Base-by-base conservation (phyloP, 1,140 invertebrate genomes). In the Chrysopa pallens region DNA sequence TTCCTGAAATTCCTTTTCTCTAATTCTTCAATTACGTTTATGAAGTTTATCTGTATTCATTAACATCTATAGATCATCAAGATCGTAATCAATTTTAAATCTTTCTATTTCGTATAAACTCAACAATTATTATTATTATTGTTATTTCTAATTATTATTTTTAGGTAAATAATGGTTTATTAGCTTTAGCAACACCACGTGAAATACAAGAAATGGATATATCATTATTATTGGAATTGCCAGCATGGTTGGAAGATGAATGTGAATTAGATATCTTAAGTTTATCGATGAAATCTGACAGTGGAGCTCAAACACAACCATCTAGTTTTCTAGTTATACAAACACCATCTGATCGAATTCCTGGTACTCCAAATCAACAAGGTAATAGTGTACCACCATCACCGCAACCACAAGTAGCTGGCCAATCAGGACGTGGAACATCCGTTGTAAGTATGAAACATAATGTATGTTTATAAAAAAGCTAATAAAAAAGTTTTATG, bases 141-240 rank as follows among this genome's bases (percentile, higher is more conserved):
- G n/a, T n/a, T n/a, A n/a, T n/a, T n/a, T n/a, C n/a, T n/a, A 11
- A 12, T 33, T 33, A 33, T 12, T 33, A 37, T 35, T 52, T 57
- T 8, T 52, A 90, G 83, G 77, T 81, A n/a, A 81, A 79, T 51
- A 67, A 73, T 44, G 84, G 79, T 29, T 66, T 86, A 43, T 76
- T 98, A 50, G 85, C 91, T 6, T 66, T 98, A 47, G 85, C 92
- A 9, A 98, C 92, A 45, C 89, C 89, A 1, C 78, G 92, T 44
- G 94, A 99, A 67, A 78, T 98, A 9, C 90, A 98, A 64, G 94
- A 99, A 66, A 80, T 99, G 68, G 91, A 98, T 63, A 91, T 98
- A 48, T 83, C 87, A 1, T 60, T 91, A 27, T 64, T 98, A 27
- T 64, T 94, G 29, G 84, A 92, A 55, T 78, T 89, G 28, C 87